Conservation (phyloP, 2,113 vertebrate genomes). For the Phocoena sinus region DNA sequence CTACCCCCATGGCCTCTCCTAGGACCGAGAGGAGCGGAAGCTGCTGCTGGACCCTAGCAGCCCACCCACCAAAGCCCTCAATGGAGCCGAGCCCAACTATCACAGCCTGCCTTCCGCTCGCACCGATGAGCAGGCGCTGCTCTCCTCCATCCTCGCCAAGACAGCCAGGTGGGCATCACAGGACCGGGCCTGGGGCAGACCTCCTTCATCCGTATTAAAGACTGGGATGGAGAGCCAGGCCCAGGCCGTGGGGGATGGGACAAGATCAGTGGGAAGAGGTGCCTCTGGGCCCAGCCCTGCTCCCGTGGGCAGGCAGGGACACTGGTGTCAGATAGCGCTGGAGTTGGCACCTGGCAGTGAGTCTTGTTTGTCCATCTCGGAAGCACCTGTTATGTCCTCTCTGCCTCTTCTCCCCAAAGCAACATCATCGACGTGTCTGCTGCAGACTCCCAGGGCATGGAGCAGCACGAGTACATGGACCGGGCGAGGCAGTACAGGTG, state of each 20-base stretch:
- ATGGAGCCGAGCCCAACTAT: constrained; percentile 87
- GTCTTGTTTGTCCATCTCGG: neutral
- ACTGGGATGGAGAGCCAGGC: neutral
- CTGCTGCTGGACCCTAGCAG: constrained; percentile 87
- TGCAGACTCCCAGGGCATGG: constrained; percentile 96
- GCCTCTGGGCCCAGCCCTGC: neutral
- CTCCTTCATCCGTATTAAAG: neutral
- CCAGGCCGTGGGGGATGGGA: neutral
- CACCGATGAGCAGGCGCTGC: constrained; percentile 93
- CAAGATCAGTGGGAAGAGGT: neutral
- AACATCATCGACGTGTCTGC: constrained; percentile 98
- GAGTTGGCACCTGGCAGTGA: neutral
- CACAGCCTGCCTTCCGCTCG: constrained; percentile 86
- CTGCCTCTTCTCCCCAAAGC: constrained; percentile 74
- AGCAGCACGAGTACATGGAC: constrained; percentile 98
- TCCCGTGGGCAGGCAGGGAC: neutral
- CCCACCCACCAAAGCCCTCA: constrained; percentile 88
- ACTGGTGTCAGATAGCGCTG: neutral
- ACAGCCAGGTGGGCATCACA: constrained; percentile 88
- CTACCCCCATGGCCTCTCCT: neutral
- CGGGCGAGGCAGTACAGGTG: constrained; percentile 96
- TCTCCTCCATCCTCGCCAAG: constrained; percentile 94
- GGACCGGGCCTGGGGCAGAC: neutral
- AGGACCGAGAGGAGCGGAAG: constrained; percentile 87
- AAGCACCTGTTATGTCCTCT: constrained; percentile 25